Evolutionary conservation across 2,113 vertebrate species (phyloP).

Genomic region (Nyctibius bracteatus): DNA sequence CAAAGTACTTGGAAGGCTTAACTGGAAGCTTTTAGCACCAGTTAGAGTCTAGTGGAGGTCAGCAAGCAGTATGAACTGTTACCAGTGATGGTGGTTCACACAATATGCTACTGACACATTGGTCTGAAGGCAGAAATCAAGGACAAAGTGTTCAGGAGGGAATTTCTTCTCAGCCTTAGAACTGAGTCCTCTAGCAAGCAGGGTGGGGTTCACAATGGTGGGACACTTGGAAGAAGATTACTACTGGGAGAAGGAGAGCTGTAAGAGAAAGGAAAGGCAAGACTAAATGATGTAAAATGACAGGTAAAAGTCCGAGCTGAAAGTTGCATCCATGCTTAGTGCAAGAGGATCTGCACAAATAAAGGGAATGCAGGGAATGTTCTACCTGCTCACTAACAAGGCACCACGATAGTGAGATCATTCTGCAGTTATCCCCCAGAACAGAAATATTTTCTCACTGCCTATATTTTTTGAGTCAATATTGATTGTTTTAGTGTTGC

Average conservation of each 20-base stretch:
- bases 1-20: background rate
- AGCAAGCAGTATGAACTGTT: background rate
- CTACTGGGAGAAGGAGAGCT: background rate
- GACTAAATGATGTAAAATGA: background rate
- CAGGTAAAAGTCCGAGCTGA: background rate
- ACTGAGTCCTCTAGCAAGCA: background rate
- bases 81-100: rapidly evolving
- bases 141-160: background rate
- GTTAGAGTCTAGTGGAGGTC: background rate
- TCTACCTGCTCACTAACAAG: background rate
- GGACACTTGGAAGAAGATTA: background rate
- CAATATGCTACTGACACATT: background rate
- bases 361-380: background rate
- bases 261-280: background rate
- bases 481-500: background rate
- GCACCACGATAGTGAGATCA: background rate
- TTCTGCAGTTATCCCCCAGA: background rate
- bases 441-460: background rate
- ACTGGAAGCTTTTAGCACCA: background rate
- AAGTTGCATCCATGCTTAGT: background rate
- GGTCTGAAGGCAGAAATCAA: background rate
- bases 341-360: background rate
- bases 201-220: background rate
- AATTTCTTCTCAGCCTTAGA: background rate
- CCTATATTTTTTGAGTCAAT: background rate